Percentiles rank a stretch among this genome's conserved stretches.
These are phyloP conservation scores for Rhagologus leucostigma DNA, from an alignment of 2,113 vertebrate species.

Conservation along the genomic window DNA sequence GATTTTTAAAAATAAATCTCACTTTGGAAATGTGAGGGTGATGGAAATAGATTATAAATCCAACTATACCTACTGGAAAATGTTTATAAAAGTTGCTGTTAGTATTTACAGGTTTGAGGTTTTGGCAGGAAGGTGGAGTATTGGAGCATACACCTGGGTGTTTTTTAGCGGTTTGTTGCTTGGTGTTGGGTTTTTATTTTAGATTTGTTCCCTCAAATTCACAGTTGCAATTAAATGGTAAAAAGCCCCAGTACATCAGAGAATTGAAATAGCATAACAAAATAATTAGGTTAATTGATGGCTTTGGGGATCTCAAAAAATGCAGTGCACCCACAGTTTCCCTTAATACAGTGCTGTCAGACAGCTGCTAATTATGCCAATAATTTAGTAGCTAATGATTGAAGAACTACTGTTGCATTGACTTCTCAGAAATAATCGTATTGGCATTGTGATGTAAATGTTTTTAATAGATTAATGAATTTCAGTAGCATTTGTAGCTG, in stretches of 20 bases:
- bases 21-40: background rate
- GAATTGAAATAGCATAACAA: background rate
- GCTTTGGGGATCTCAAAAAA: background rate
- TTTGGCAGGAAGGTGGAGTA: background rate
- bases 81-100: background rate
- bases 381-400: background rate
- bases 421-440: background rate
- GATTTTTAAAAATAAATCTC: background rate
- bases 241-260: background rate
- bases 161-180: background rate
- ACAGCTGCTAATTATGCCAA: background rate
- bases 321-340: background rate
- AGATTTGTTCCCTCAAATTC: background rate
- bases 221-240: background rate
- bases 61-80: background rate
- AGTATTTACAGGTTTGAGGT: background rate
- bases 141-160: background rate
- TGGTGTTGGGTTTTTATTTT: background rate
- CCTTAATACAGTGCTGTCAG: background rate
- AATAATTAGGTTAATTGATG: background rate
- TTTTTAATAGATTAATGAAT: background rate
- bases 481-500: background rate
- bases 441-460: background rate
- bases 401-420: background rate
- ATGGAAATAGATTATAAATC: background rate